Base-by-base conservation (phyloP, 2,113 vertebrate genomes). In the Dipodomys merriami region DNA sequence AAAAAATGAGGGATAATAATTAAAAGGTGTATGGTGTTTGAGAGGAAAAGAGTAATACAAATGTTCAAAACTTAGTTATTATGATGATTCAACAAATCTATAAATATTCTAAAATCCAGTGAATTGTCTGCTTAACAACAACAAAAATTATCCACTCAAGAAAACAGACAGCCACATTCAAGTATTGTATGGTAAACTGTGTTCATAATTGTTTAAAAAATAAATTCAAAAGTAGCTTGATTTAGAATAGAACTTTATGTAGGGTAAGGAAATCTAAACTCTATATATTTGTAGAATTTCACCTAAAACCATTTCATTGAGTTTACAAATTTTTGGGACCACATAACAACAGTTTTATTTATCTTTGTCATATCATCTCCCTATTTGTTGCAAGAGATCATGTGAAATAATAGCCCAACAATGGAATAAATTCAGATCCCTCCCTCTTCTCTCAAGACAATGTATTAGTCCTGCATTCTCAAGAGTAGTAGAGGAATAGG, bases 401-500 rank as follows among this genome's bases (percentile, higher is more conserved):
- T 71, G 25, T 78, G 90, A 87, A 25, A 65, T 80, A 39, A 86
- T 73, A 92, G 46, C 46, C 22, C 25, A 64, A 89, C 29, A 65
- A 33, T 60, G 18, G 44, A 85, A 65, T 92, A 85, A 89, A 80
- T 94, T 92, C 62, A 39, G 10, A 69, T 60, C 71, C 39, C 13
- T 30, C 7, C 67, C 35, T 27, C 3, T 1, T n/a, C 67, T 15
- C 13, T 23, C 25, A 13, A 10, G 49, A 91, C 62, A 71, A 67
- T 35, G 9, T 72, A 74, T 53, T 84, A 72, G 73, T 35, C 19
- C 67, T 91, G 2, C 83, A 72, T 92, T 92, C 93, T 96, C 83
- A 96, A 86, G 29, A 95, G 29, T 76, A 72, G 73, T 89, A 83
- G 80, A 72, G 84, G 88, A 80, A 94, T 92, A 68, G 22, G 0